A percentile compares a stretch with the other conserved stretches of the same genome.
Evolutionary conservation across 2,797 vertebrate species (phyloP).

Genomic region (Cyprinella venusta): DNA sequence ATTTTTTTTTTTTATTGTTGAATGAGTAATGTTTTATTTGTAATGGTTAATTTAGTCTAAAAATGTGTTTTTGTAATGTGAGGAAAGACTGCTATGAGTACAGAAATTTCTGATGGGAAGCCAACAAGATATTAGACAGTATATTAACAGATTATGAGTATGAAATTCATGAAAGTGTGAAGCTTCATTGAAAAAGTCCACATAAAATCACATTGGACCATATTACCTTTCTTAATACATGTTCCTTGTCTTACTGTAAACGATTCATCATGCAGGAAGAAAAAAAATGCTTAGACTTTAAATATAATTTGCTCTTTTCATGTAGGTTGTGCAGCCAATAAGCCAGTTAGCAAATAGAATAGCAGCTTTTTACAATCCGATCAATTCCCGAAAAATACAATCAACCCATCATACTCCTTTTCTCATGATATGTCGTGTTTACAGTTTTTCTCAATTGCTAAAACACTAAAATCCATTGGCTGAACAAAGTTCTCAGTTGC

Average conservation of each 20-base stretch:
- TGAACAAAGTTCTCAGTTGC: too few species aligned
- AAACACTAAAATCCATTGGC: too few species aligned
- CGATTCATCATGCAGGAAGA: not conserved
- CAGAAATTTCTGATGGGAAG: slow-evolving; percentile 32
- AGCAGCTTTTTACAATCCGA: not conserved
- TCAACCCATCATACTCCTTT: not conserved
- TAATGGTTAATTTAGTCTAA: slow-evolving; percentile 36
- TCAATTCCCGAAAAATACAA: not conserved
- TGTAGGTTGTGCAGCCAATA: not conserved
- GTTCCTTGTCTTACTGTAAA: not conserved
- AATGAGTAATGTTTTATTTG: slow-evolving; percentile 38
- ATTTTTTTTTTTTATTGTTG: slow-evolving; percentile 39
- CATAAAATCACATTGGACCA: not conserved
- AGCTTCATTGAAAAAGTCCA: not conserved
- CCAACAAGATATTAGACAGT: slow-evolving; percentile 28
- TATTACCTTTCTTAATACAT: not conserved
- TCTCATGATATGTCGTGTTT: not conserved
- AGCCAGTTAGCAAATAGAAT: not conserved
- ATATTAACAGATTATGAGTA: slow-evolving; percentile 17
- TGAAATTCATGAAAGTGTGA: slow-evolving; percentile 15
- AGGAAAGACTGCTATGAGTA: slow-evolving; percentile 14
- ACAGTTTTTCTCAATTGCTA: too few species aligned
- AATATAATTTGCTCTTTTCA: not conserved
- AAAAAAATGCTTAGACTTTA: not conserved
- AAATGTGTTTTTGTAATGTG: slow-evolving; percentile 16